A percentile compares a stretch with the other conserved stretches of the same genome.
Conservation (phyloP, 2,113 vertebrate genomes). For the Paraplagusia blochii region DNA sequence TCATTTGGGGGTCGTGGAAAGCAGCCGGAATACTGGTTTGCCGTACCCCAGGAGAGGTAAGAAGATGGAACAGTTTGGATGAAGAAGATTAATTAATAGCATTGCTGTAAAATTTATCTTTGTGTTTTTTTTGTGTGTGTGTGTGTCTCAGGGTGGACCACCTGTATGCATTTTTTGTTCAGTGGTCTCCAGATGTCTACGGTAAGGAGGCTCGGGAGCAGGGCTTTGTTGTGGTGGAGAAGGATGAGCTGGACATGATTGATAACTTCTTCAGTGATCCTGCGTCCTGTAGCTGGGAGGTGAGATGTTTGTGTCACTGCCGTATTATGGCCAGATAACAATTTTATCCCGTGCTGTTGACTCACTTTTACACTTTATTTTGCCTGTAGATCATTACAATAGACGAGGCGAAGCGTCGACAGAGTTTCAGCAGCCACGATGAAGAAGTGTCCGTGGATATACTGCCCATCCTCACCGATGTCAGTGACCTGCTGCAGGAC, state of each 20-base stretch:
- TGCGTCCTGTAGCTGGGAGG: conserved; percentile 96
- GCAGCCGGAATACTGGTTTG: conserved; percentile 98
- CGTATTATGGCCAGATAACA: no score
- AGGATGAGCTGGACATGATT: conserved; percentile 97
- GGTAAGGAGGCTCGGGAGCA: conserved; percentile 97
- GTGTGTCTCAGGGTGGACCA: conserved; percentile 85
- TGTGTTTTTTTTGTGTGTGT: background rate
- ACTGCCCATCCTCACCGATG: conserved; percentile 83
- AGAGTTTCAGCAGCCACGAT: conserved; percentile 88
- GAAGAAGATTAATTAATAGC: no score
- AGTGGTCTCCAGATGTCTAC: conserved; percentile 96
- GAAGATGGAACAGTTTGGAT: background rate
- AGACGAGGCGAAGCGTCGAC: conserved; percentile 91
- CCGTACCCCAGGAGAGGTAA: conserved; percentile 94
- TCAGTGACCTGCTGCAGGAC: conserved; percentile 86
- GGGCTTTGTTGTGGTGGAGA: conserved; percentile 96
- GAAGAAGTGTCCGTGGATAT: conserved; percentile 73
- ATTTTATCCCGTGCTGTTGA: no score
- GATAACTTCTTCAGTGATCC: conserved; percentile 99
- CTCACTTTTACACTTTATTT: background rate
- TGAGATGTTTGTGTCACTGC: conserved; percentile 55
- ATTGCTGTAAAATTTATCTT: no score
- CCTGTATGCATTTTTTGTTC: conserved; percentile 93
- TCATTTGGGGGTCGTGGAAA: conserved; percentile 78
- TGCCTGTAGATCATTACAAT: conserved; percentile 90